phyloP scores from a whole-genome alignment of 2,113 vertebrate genomes.

The Otocyon megalotis region DNA sequence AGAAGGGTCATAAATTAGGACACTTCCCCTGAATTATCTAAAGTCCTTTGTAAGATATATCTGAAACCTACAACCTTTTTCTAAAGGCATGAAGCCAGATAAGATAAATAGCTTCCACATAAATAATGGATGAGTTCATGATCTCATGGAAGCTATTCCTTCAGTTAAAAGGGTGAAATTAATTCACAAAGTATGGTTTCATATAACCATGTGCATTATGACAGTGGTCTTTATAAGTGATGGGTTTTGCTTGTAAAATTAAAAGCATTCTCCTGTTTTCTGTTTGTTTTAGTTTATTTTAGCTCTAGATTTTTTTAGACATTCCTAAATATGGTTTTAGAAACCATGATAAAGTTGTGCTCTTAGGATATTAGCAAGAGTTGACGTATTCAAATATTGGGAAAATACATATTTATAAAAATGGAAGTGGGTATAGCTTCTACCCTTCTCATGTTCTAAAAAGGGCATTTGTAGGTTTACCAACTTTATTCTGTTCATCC shows the following conservation, averaged over 20 bases:
- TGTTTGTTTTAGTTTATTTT: background rate
- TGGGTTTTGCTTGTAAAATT: background rate
- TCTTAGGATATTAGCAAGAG: background rate
- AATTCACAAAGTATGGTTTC: background rate
- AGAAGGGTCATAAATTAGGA: background rate
- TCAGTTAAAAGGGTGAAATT: background rate
- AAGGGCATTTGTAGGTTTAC: background rate
- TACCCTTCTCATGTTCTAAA: background rate
- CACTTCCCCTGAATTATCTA: background rate
- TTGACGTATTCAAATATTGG: background rate
- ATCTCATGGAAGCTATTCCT: background rate
- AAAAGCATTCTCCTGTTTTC: background rate
- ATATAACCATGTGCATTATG: background rate
- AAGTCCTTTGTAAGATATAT: background rate
- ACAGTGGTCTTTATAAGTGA: background rate
- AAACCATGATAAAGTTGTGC: background rate
- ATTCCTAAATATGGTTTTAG: background rate
- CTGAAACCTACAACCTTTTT: background rate
- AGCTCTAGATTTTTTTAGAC: background rate
- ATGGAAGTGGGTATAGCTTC: background rate
- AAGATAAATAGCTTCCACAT: background rate
- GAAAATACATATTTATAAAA: background rate
- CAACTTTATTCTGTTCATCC: background rate
- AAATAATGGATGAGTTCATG: no score
- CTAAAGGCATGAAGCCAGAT: background rate